Percentiles rank a stretch among this genome's conserved stretches.
These are phyloP conservation scores for Metellina segmentata DNA, from an alignment of 2,888 invertebrate species.

Conservation along the genomic window DNA sequence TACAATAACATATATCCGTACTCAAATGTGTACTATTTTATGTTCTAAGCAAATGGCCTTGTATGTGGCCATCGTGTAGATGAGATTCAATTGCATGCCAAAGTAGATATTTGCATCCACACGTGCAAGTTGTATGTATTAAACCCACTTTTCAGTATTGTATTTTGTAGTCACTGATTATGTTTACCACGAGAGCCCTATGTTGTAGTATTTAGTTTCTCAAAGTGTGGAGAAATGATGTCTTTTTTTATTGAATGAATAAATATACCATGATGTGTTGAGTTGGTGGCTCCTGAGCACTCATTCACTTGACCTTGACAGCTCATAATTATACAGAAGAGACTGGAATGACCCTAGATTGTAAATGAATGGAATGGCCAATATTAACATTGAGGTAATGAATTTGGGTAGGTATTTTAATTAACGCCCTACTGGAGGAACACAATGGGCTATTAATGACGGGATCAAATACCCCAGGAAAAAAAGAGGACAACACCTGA, in stretches of 20 bases:
- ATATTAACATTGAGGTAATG: too few relatives aligned
- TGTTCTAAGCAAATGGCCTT: background rate
- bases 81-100: background rate
- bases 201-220: background rate
- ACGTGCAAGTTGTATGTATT: background rate
- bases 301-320: too few relatives aligned
- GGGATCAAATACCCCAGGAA: too few relatives aligned
- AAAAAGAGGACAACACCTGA: too few relatives aligned
- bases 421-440: too few relatives aligned
- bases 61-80: background rate
- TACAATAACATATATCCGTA: background rate
- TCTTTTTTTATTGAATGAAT: background rate
- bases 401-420: too few relatives aligned
- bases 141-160: background rate
- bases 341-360: too few relatives aligned
- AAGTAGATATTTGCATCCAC: background rate
- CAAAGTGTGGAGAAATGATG: background rate
- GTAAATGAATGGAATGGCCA: too few relatives aligned
- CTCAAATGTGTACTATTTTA: background rate
- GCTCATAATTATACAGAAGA: too few relatives aligned
- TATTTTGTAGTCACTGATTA: background rate
- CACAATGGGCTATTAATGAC: too few relatives aligned
- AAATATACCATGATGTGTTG: background rate
- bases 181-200: background rate
- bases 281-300: too few relatives aligned